Evolutionary conservation across 30 jellyfish, hydroid and myxozoan genomes (phyloP).

Genomic region (Calvadosia cruxmelitensis): DNA sequence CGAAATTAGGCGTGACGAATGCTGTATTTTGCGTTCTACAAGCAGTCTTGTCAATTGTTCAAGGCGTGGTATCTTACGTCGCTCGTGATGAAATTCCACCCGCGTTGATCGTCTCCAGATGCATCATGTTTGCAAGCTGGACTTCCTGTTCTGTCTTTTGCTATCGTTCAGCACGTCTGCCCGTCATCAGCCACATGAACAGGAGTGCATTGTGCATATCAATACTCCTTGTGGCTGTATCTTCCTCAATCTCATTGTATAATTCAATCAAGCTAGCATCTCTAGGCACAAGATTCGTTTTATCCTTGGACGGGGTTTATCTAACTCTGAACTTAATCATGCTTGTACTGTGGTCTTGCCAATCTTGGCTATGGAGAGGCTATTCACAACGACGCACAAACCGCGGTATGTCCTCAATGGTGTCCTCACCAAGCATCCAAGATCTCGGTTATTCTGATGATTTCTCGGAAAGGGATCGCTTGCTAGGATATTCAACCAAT

Average conservation of each 20-base stretch:
- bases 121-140: slow-evolving; percentile 62
- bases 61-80: slow-evolving; percentile 26
- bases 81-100: slow-evolving; percentile 38
- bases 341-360: neutral
- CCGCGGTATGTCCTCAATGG: neutral
- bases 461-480: neutral
- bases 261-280: slow-evolving; percentile 1
- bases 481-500: neutral
- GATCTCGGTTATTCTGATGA: neutral
- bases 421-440: slow-evolving; percentile 4
- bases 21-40: slow-evolving; percentile 12
- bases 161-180: slow-evolving; percentile 6
- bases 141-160: slow-evolving; percentile 34
- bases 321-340: neutral
- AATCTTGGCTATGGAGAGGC: neutral
- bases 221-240: slow-evolving; percentile 14
- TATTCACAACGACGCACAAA: neutral
- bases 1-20: slow-evolving; percentile 13
- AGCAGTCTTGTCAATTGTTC: slow-evolving; percentile 21
- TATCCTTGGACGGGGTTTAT: neutral
- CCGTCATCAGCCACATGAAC: neutral
- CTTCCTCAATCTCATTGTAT: slow-evolving; percentile 34
- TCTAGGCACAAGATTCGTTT: neutral
- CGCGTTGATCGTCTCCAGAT: slow-evolving; percentile 59
- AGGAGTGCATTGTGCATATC: slow-evolving; percentile 7